phyloP scores from a whole-genome alignment of 2,113 vertebrate genomes.

The Triplophysa tibetana region DNA sequence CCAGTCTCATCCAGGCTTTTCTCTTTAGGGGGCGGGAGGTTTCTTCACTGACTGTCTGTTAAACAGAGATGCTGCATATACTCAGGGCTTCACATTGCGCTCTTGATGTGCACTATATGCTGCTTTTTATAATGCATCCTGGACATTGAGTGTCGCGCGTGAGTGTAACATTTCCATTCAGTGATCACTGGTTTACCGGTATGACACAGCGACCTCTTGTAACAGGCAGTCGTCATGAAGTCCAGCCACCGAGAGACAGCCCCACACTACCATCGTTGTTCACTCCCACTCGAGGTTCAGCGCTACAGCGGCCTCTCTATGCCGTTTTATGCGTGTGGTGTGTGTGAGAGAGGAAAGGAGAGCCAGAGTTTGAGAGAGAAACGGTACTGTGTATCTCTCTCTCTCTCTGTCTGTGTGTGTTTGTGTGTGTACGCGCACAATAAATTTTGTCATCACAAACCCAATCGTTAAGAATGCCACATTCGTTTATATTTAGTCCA shows the following conservation, averaged over 20 bases:
- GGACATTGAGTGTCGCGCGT: background rate
- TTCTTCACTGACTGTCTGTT: background rate
- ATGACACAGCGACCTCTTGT: constrained; percentile 24
- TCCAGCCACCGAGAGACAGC: constrained; percentile 36
- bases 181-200: background rate
- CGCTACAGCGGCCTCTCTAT: constrained; percentile 51
- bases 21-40: background rate
- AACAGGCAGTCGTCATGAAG: constrained; percentile 21
- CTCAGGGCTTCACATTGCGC: background rate
- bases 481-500: constrained; percentile 63
- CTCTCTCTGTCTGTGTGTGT: constrained; percentile 28
- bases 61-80: background rate
- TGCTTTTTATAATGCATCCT: no score
- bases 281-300: constrained; percentile 22
- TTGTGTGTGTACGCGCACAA: constrained; percentile 26
- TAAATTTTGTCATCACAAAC: constrained; percentile 61
- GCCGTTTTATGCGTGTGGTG: constrained; percentile 44
- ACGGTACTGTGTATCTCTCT: constrained; percentile 29
- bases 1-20: background rate
- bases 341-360: constrained; percentile 21
- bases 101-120: background rate
- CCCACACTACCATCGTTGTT: constrained; percentile 57
- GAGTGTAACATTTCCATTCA: background rate
- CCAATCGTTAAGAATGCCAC: constrained; percentile 67
- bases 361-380: constrained; percentile 34